Conservation (phyloP, 2,113 vertebrate genomes). For the Polypterus bichir region DNA sequence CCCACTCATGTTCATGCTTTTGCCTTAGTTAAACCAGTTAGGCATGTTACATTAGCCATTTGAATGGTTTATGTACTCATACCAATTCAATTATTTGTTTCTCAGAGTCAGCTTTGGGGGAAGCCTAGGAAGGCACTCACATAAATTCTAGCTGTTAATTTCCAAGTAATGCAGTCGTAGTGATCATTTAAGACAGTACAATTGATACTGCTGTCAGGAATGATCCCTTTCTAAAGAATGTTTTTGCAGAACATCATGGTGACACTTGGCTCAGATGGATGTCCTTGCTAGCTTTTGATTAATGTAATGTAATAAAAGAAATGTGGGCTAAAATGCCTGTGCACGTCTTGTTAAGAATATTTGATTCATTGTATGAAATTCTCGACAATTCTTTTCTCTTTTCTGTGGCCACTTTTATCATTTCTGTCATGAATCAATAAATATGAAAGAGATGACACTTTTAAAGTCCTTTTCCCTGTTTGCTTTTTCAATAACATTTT, state of each 20-base stretch:
- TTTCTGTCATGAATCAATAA: conserved; percentile 89
- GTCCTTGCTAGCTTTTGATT: conserved; percentile 74
- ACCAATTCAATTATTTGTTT: conserved; percentile 78
- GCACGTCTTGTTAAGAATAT: conserved; percentile 71
- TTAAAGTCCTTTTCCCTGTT: conserved; percentile 44
- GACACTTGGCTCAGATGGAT: conserved; percentile 61
- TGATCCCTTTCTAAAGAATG: conserved; percentile 55
- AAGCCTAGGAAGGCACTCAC: conserved; percentile 44
- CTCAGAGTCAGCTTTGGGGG: conserved; percentile 43
- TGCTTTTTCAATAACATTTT: conserved; percentile 25
- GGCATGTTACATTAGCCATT: conserved; percentile 58
- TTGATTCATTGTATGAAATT: conserved; percentile 75
- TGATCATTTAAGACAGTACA: conserved; percentile 67
- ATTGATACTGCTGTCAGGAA: conserved; percentile 64
- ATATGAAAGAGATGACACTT: conserved; percentile 76
- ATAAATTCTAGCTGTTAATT: conserved; percentile 77
- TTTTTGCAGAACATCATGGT: conserved; percentile 59
- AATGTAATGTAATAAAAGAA: conserved; percentile 80
- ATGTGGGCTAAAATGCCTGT: conserved; percentile 70
- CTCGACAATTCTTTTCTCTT: conserved; percentile 55
- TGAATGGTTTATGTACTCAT: conserved; percentile 64
- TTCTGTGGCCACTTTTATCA: conserved; percentile 70
- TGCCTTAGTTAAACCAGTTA: conserved; percentile 59
- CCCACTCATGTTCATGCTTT: conserved; percentile 36
- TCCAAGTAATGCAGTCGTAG: conserved; percentile 68